These are phyloP conservation scores for Sciurus vulgaris DNA, from an alignment of 2,797 vertebrate genomes.

Conservation along the genomic window DNA sequence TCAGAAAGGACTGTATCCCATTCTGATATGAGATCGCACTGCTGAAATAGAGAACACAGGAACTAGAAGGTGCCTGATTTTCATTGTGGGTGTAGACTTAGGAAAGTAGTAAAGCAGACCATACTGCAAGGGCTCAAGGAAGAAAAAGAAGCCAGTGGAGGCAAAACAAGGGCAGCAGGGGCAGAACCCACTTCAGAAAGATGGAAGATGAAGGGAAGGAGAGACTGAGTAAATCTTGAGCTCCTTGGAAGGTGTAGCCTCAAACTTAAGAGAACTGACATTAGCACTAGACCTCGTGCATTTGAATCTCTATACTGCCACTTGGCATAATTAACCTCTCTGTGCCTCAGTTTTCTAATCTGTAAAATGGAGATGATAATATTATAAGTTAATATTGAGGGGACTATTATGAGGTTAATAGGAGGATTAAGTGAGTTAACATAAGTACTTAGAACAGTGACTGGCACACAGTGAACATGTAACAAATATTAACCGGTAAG, in stretches of 20 bases:
- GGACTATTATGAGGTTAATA: not conserved
- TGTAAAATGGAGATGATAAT: conserved; percentile 29
- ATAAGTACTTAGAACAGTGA: not conserved
- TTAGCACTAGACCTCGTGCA: not conserved
- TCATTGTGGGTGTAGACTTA: not conserved
- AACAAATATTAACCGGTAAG: not conserved
- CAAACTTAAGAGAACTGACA: not conserved
- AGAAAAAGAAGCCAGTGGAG: not conserved
- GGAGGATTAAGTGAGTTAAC: conserved; percentile 6
- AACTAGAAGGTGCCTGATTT: not conserved
- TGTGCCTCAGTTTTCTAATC: conserved; percentile 23
- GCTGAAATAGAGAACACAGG: not conserved
- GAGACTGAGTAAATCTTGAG: not conserved
- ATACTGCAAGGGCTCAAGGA: not conserved
- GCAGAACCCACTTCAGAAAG: not conserved
- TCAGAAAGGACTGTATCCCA: not conserved
- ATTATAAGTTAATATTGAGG: not conserved
- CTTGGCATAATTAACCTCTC: not conserved
- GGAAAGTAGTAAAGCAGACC: not conserved
- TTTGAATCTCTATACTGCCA: conserved; percentile 4
- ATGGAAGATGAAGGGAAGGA: not conserved
- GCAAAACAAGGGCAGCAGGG: not conserved
- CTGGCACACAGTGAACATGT: not conserved
- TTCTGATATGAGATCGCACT: not conserved
- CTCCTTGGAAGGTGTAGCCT: not conserved